These are phyloP conservation scores for Cordylochernes scorpioides DNA, from an alignment of 2,888 invertebrate species.

Conservation along the genomic window DNA sequence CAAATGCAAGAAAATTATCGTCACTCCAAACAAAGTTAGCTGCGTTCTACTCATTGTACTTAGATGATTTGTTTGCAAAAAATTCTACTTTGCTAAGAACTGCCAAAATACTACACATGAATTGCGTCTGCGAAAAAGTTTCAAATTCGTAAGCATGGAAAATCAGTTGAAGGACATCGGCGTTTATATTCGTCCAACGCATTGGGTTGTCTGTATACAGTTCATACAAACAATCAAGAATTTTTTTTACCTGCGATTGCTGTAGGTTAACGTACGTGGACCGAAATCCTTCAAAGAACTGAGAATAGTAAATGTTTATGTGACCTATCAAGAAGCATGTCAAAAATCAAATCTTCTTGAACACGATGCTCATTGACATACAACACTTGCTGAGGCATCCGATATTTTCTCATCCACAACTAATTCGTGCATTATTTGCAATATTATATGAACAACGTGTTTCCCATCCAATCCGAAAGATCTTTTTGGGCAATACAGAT, in stretches of 20 bases:
- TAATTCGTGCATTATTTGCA: conserved; percentile 13
- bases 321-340: conserved; percentile 11
- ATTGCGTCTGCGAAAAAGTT: conserved; percentile 8
- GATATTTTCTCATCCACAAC: conserved; percentile 5
- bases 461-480: conserved; percentile 7
- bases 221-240: conserved; percentile 15
- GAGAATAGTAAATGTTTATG: conserved; percentile 1
- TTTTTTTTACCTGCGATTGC: conserved; percentile 13
- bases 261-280: conserved; percentile 14
- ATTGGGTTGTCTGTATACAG: conserved; percentile 14
- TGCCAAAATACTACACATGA: conserved; percentile 15
- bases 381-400: conserved; percentile 15
- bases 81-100: conserved; percentile 14
- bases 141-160: conserved; percentile 5
- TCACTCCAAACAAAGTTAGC: conserved; percentile 12
- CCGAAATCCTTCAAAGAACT: conserved; percentile 3
- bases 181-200: conserved; percentile 3
- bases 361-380: conserved; percentile 18
- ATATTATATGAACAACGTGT: conserved; percentile 8
- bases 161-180: conserved; percentile 3
- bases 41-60: conserved; percentile 10
- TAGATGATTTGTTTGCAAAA: conserved; percentile 12
- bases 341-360: conserved; percentile 10
- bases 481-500: conserved; percentile 13
- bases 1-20: conserved; percentile 6